phyloP scores from a whole-genome alignment of 2,797 vertebrate genomes.

The Mallotus villosus region DNA sequence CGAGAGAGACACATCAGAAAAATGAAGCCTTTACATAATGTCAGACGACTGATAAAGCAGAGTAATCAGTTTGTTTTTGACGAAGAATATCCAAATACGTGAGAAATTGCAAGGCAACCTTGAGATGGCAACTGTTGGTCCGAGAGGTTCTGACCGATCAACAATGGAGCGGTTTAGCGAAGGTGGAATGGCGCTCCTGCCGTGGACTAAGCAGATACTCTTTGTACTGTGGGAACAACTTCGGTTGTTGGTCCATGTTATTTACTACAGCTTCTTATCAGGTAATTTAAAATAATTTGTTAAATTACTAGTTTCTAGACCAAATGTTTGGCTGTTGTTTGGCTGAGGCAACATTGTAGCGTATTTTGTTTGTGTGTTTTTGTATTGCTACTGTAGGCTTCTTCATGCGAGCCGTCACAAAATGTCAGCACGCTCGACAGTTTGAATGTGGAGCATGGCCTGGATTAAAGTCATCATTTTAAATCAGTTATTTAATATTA shows the following conservation, averaged over 20 bases:
- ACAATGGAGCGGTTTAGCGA: constrained; percentile 68
- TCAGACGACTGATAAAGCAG: constrained; percentile 45
- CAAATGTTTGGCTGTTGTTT: too few species aligned
- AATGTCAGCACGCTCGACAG: too few species aligned
- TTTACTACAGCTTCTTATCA: constrained; percentile 76
- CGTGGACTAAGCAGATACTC: constrained; percentile 76
- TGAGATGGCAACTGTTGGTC: constrained; percentile 13
- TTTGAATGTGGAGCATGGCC: too few species aligned
- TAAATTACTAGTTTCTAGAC: too few species aligned
- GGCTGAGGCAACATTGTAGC: neutral
- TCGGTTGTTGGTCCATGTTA: constrained; percentile 73
- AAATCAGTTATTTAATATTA: too few species aligned
- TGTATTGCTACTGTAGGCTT: neutral
- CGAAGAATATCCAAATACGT: constrained; percentile 78
- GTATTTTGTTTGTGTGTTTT: neutral
- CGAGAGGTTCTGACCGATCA: constrained; percentile 39
- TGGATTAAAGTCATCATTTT: too few species aligned
- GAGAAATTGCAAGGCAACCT: constrained; percentile 35
- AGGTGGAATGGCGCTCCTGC: constrained; percentile 71
- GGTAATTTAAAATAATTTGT: constrained; percentile 53
- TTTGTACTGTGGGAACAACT: constrained; percentile 76
- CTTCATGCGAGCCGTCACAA: too few species aligned
- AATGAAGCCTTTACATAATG: constrained; percentile 62
- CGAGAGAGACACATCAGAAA: constrained; percentile 43
- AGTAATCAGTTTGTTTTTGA: constrained; percentile 56